Conservation (phyloP, 2,888 invertebrate species). For the Zygogramma bicolorata region DNA sequence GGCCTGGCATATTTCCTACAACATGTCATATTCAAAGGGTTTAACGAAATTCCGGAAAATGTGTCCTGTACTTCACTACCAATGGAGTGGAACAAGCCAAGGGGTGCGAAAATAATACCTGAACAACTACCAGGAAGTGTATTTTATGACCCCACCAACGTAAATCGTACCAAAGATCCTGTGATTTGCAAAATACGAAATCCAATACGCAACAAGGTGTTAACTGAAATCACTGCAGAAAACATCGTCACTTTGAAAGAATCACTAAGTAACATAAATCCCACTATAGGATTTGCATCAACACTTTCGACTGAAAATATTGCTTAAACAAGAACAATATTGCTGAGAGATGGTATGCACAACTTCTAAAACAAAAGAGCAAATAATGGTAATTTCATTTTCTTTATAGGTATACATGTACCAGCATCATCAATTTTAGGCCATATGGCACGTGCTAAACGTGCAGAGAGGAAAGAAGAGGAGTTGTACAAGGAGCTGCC, state of each 20-base stretch:
- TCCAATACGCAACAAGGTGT: background rate
- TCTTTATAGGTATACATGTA: background rate
- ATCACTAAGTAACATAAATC: background rate
- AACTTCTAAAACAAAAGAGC: no score
- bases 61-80: background rate
- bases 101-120: background rate
- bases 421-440: background rate
- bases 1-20: no score
- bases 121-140: background rate
- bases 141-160: background rate
- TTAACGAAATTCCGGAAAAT: background rate
- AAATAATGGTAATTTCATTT: background rate
- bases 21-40: no score
- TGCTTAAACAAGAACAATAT: background rate
- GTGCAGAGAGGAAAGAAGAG: background rate
- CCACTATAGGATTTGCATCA: background rate
- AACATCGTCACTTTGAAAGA: background rate
- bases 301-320: conserved; percentile 3
- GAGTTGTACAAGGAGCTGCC: background rate
- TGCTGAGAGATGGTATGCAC: conserved; percentile 11
- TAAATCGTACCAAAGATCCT: background rate
- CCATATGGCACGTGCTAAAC: background rate
- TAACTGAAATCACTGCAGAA: background rate
- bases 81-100: background rate
- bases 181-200: background rate